phyloP scores from a whole-genome alignment of 2,797 vertebrate species.

The Nasua narica region DNA sequence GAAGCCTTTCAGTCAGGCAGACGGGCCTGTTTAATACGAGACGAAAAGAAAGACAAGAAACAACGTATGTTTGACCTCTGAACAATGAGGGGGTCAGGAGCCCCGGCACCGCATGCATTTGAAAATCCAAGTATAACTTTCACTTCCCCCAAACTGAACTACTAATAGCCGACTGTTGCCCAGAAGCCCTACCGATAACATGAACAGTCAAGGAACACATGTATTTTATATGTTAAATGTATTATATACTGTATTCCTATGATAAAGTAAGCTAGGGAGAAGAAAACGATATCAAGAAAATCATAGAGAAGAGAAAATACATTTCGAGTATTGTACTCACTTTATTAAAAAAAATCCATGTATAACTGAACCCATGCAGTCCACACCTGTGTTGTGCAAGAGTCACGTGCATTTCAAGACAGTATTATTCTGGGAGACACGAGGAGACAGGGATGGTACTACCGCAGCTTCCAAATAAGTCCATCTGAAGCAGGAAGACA shows the following conservation, averaged over 20 bases:
- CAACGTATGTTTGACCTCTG: neutral
- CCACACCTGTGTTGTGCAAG: neutral
- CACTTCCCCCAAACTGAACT: neutral
- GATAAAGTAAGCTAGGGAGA: neutral
- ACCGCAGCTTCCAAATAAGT: neutral
- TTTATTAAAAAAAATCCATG: neutral
- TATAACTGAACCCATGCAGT: neutral
- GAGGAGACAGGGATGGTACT: too few relatives aligned
- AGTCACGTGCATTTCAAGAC: neutral
- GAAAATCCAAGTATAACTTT: neutral
- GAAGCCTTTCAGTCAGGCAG: neutral
- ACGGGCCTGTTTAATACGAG: neutral
- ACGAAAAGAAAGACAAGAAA: neutral
- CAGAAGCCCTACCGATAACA: neutral
- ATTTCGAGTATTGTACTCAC: neutral
- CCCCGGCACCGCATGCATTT: neutral
- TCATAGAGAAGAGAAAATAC: neutral
- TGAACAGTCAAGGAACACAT: neutral
- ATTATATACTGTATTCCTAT: neutral
- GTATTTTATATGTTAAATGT: neutral
- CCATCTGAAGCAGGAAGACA: neutral
- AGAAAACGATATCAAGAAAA: neutral
- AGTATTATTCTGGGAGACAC: neutral
- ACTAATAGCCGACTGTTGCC: neutral
- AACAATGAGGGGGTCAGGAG: neutral